Evolutionary conservation across 2,797 vertebrate genomes (phyloP), one percentile per base, ranked within the genome.

Genomic region (Amblyraja radiata): DNA sequence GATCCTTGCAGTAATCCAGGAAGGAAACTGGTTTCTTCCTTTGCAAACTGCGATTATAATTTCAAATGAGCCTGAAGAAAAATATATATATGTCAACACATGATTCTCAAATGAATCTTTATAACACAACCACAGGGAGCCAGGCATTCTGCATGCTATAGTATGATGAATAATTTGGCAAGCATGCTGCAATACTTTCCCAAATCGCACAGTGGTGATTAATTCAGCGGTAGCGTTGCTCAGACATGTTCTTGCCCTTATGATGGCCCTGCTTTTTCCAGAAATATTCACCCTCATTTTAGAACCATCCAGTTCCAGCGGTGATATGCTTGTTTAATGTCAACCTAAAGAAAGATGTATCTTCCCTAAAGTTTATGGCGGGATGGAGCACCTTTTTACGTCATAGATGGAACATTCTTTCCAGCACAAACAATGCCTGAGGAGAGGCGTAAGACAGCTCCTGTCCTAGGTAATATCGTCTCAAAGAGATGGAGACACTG

Each of bases 91-190:
- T 74, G n/a, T 78, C 76, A 88, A 65, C 84, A 68, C n/a, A 88
- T 18, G n/a, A 88, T 36, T 63, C 63, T 88, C 84, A 88, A 88
- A 36, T 68, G 65, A 88, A 88, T 88, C 84, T 36, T 88, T 21
- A 36, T 32, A 36, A 68, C 61, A 68, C n/a, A 68, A 65, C n/a
- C n/a, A 63, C 32, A 36, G 61, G 63, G 61, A 88, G n/a, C 61
- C 84, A 88, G 32, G 84, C 32, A 68, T 88, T 68, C 84, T 68
- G 63, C 63, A 68, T 54, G 61, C 63, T 68, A 23, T 21, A 88
- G 61, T 68, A 88, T 88, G 84, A 88, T 68, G 63, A 88, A 88
- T 88, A 65, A 61, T n/a, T 65, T 65, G 61, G 13, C 58, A 88
- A 65, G 32, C 63, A 16, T 36, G 61, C 61, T 65, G 61, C 28